phyloP scores from a whole-genome alignment of 2,113 vertebrate genomes.

The Steatornis caripensis region DNA sequence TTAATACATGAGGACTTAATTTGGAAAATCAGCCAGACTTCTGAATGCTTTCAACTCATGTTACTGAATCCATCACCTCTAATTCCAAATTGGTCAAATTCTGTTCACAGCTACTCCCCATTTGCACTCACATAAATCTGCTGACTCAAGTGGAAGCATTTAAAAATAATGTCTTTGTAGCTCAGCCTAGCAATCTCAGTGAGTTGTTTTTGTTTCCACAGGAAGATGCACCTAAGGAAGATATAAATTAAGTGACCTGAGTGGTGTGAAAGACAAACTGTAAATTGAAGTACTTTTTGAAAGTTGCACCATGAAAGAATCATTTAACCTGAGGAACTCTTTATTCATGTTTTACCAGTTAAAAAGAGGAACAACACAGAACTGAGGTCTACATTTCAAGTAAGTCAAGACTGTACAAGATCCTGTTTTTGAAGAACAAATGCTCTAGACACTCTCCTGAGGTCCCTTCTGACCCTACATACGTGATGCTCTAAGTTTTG shows the following conservation, averaged over 20 bases:
- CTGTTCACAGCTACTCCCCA: not conserved
- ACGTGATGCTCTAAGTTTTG: fast-evolving
- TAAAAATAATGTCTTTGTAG: not conserved
- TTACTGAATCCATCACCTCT: not conserved
- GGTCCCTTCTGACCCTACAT: fast-evolving
- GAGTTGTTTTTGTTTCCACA: not conserved
- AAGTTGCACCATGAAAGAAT: not conserved
- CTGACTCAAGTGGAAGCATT: not conserved
- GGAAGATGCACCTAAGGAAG: not conserved
- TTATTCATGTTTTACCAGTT: not conserved
- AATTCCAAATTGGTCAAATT: not conserved
- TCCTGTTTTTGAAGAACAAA: not conserved
- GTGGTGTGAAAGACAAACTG: not conserved
- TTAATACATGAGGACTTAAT: not conserved
- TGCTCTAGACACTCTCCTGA: not conserved
- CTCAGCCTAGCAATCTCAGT: not conserved
- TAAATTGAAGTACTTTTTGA: not conserved
- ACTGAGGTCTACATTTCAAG: not conserved
- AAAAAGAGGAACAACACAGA: not conserved
- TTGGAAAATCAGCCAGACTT: not conserved
- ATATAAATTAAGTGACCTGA: not conserved
- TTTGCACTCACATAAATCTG: not conserved
- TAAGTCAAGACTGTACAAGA: not conserved
- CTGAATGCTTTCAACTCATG: not conserved
- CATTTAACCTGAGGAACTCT: not conserved